A percentile compares a stretch with the other conserved stretches of the same genome.
These are phyloP conservation scores for Labroides dimidiatus DNA, from an alignment of 2,797 vertebrate species.

Conservation along the genomic window DNA sequence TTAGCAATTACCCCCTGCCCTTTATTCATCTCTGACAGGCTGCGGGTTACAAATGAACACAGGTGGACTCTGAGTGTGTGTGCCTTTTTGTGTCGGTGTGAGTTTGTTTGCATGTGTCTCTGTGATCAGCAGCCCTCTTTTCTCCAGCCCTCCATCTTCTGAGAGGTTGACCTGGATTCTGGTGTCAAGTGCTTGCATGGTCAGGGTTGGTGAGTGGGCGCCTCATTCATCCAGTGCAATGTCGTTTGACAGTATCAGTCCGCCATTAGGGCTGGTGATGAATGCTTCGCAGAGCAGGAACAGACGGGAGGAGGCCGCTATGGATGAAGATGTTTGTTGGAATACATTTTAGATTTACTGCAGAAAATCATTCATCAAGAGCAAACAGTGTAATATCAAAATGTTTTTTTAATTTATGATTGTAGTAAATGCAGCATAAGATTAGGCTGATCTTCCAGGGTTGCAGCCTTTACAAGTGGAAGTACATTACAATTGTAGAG, in stretches of 20 bases:
- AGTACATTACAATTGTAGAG: not conserved
- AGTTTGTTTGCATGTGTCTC: slow-evolving; percentile 8
- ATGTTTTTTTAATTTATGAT: slow-evolving; percentile 24
- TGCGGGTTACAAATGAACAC: slow-evolving; percentile 30
- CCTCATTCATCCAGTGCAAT: slow-evolving; percentile 53
- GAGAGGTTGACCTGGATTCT: slow-evolving; percentile 73
- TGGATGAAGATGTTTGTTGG: slow-evolving; percentile 41
- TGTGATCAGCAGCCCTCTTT: slow-evolving; percentile 33
- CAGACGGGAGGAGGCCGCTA: slow-evolving; percentile 57
- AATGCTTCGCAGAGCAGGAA: slow-evolving; percentile 53
- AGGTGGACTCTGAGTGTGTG: not conserved
- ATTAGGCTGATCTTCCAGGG: slow-evolving; percentile 7
- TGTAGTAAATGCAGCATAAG: not conserved
- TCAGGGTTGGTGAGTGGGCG: slow-evolving; percentile 49
- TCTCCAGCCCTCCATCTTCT: slow-evolving; percentile 67
- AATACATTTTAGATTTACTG: slow-evolving; percentile 21
- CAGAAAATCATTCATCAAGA: slow-evolving; percentile 27
- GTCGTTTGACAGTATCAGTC: slow-evolving; percentile 59
- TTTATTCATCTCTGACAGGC: slow-evolving; percentile 28
- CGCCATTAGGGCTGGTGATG: slow-evolving; percentile 64
- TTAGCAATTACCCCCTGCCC: slow-evolving; percentile 34
- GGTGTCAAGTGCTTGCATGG: slow-evolving; percentile 63
- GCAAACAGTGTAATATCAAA: slow-evolving; percentile 5
- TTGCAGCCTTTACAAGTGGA: not conserved
- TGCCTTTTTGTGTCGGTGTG: not conserved